Conservation (phyloP, 2,888 invertebrate species). For the Plebejus anna region DNA sequence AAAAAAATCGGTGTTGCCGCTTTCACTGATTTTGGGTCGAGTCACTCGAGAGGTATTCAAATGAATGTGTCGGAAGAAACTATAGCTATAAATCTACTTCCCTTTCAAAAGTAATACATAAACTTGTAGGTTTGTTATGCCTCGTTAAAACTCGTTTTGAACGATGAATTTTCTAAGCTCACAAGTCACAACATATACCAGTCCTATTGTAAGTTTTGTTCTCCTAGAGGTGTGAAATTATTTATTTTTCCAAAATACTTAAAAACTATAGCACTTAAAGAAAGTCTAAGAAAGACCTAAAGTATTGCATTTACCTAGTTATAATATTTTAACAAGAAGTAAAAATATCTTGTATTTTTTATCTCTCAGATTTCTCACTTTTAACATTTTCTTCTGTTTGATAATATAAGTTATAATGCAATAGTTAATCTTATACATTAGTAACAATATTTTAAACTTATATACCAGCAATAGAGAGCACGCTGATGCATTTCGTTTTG, state of each 20-base stretch:
- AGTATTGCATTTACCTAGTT: no score
- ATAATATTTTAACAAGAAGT: no score
- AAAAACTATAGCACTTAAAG: no score
- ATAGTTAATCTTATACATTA: not conserved
- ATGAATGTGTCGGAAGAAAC: slow-evolving; percentile 2
- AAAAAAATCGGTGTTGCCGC: not conserved
- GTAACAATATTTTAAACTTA: not conserved
- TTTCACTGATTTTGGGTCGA: not conserved
- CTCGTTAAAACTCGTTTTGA: not conserved
- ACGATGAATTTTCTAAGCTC: not conserved
- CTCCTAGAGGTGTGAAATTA: no score
- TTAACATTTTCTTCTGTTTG: no score
- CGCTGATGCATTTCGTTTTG: not conserved
- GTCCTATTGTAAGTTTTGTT: no score
- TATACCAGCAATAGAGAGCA: not conserved
- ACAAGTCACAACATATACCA: no score
- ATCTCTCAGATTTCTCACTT: no score
- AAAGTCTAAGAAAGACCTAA: no score
- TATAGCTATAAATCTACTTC: not conserved
- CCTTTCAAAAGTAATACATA: not conserved
- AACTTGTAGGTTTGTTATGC: not conserved
- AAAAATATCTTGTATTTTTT: no score
- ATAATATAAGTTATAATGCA: no score
- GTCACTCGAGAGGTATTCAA: not conserved
- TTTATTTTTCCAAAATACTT: no score